Evolutionary conservation across 2,888 invertebrate species (phyloP).

Genomic region (Hyposoter dolosus): DNA sequence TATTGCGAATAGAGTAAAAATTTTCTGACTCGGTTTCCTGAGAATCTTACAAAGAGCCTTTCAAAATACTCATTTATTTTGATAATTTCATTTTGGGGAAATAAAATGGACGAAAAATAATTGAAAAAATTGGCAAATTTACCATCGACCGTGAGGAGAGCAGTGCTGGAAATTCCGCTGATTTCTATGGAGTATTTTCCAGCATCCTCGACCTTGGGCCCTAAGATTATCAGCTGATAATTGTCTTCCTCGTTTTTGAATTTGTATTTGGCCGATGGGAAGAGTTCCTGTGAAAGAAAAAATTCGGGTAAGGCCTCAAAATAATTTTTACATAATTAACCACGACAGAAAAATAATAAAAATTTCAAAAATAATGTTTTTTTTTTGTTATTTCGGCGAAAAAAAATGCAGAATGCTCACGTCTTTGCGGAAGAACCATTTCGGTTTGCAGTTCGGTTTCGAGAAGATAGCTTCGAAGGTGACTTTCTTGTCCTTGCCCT

Average conservation of each 20-base stretch:
- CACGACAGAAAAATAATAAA: not conserved
- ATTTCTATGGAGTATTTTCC: conserved; percentile 99
- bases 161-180: conserved; percentile 94
- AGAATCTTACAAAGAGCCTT: not conserved
- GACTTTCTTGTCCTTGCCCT: conserved; percentile 98
- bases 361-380: not conserved
- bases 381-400: not conserved
- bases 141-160: conserved; percentile 97
- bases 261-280: conserved; percentile 98
- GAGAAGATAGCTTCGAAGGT: conserved; percentile 97
- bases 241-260: conserved; percentile 96
- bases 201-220: conserved; percentile 97
- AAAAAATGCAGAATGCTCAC: conserved; percentile 87
- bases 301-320: not conserved
- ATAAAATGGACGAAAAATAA: not conserved
- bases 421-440: conserved; percentile 96
- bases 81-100: not conserved
- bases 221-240: conserved; percentile 95
- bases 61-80: not conserved
- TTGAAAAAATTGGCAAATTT: conserved; percentile 58
- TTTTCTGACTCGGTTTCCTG: too few relatives aligned
- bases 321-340: not conserved
- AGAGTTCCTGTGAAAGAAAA: conserved; percentile 90
- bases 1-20: too few relatives aligned
- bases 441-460: conserved; percentile 97